Percentiles rank a stretch among this genome's conserved stretches.
These are phyloP conservation scores for Drosophila arizonae DNA, from an alignment of 1,140 invertebrate genomes.

Conservation along the genomic window DNA sequence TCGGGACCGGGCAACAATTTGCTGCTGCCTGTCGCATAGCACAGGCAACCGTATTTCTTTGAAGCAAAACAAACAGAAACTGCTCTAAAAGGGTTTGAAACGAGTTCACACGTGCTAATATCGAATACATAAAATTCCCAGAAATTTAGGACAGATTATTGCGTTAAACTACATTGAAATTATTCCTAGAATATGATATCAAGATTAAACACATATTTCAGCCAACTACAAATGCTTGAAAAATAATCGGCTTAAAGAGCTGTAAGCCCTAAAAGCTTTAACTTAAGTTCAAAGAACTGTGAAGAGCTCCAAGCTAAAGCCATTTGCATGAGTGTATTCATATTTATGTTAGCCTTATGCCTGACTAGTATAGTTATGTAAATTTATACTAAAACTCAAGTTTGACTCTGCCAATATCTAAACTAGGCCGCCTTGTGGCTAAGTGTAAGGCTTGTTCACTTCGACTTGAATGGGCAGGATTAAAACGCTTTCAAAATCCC, in stretches of 20 bases:
- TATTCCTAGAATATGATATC: not conserved
- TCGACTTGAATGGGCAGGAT: too few relatives aligned
- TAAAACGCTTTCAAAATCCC: too few relatives aligned
- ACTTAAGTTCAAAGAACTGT: too few relatives aligned
- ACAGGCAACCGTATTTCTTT: constrained; percentile 23
- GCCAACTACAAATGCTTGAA: not conserved
- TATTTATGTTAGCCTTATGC: too few relatives aligned
- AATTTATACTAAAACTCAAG: too few relatives aligned
- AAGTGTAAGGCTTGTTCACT: too few relatives aligned
- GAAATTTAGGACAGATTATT: not conserved
- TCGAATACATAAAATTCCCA: not conserved
- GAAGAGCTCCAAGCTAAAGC: too few relatives aligned
- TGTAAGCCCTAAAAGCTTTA: not conserved
- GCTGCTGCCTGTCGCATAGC: constrained; percentile 22
- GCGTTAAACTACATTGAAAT: not conserved
- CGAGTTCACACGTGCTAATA: not conserved
- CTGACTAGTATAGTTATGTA: too few relatives aligned
- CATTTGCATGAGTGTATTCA: too few relatives aligned
- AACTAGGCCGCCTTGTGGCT: too few relatives aligned
- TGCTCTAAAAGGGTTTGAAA: constrained; percentile 57
- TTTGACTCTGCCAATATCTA: too few relatives aligned
- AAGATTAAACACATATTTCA: not conserved
- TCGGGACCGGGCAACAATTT: constrained; percentile 5
- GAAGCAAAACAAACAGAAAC: not conserved
- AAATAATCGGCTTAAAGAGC: too few relatives aligned